Evolutionary conservation across 2,113 vertebrate genomes (phyloP).

Genomic region (Campylorhamphus procurvoides): DNA sequence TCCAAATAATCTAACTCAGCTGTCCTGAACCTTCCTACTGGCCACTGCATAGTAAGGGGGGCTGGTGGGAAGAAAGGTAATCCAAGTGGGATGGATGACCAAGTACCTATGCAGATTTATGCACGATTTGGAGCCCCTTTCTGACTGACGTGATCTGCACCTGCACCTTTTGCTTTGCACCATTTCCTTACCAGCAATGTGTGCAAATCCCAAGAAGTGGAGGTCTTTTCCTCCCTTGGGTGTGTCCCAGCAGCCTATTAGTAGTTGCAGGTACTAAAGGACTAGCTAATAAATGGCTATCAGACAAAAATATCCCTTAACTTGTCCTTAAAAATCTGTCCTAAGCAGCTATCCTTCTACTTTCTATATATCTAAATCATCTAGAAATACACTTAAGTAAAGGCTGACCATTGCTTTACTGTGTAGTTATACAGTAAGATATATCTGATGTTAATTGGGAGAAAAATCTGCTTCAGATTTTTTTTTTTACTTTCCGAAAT

Average conservation of each 20-base stretch:
- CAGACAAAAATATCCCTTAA: background rate
- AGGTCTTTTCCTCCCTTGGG: background rate
- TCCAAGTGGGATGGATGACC: background rate
- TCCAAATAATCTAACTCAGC: background rate
- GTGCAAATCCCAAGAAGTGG: background rate
- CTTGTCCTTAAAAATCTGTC: background rate
- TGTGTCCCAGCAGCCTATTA: background rate
- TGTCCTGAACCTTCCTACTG: background rate
- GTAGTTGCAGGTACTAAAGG: background rate
- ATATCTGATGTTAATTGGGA: background rate
- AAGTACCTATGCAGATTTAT: accelerated
- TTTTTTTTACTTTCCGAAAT: background rate
- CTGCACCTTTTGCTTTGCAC: background rate
- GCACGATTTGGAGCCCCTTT: background rate
- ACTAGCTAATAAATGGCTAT: background rate
- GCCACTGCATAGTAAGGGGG: background rate
- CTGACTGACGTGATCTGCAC: background rate
- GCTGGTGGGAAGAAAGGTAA: background rate
- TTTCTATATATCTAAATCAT: background rate
- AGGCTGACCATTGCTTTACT: background rate
- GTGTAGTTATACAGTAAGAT: background rate
- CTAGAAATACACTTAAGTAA: background rate
- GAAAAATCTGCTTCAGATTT: background rate
- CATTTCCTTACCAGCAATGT: background rate
- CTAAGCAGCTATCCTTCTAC: background rate